A percentile compares a stretch with the other conserved stretches of the same genome.
Evolutionary conservation across 2,113 vertebrate species (phyloP).

Genomic region (Haliaeetus leucogaster): DNA sequence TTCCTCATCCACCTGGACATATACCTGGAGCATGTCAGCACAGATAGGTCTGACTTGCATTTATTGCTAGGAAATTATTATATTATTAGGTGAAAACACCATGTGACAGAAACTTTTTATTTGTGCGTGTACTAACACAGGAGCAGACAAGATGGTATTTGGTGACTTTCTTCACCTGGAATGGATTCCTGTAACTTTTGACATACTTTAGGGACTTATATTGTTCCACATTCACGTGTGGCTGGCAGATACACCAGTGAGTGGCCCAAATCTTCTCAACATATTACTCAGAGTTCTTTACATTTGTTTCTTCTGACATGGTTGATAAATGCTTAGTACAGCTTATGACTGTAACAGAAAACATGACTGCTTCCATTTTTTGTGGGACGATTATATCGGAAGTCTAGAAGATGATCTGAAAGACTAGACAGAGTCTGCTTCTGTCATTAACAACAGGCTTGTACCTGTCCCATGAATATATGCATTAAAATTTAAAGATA

Average conservation of each 20-base stretch:
- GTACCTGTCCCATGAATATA: background rate
- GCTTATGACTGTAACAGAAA: too few relatives aligned
- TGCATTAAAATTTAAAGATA: background rate
- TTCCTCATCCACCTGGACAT: background rate
- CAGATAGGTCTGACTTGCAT: background rate
- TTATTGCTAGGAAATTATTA: background rate
- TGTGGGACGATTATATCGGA: background rate
- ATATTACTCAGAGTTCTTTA: background rate
- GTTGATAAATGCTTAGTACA: too few relatives aligned
- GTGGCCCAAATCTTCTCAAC: background rate
- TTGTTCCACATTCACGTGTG: accelerated
- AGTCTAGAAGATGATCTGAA: background rate
- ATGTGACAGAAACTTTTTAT: background rate
- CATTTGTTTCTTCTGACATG: background rate
- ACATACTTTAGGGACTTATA: background rate
- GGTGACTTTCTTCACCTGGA: background rate
- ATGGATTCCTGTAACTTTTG: background rate
- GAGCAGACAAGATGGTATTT: background rate
- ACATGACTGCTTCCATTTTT: background rate
- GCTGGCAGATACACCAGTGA: background rate
- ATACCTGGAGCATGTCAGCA: background rate
- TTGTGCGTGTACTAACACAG: background rate
- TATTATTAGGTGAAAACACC: background rate
- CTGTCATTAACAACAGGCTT: background rate
- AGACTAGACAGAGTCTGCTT: background rate